Conservation (phyloP, 2,797 vertebrate species). For the Argyrosomus regius region DNA sequence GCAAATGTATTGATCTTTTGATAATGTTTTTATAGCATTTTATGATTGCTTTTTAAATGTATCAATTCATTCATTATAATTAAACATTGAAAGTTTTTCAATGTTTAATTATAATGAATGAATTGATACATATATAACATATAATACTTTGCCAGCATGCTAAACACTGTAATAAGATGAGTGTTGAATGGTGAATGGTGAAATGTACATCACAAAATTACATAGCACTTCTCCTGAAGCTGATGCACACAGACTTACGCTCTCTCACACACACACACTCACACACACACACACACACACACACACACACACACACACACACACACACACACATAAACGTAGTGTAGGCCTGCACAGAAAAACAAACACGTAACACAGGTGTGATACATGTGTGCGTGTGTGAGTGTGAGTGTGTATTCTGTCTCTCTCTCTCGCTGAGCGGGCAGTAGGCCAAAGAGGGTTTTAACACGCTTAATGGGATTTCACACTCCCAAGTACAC, state of each 20-base stretch:
- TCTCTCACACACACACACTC: slow-evolving; percentile 4
- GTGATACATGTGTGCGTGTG: slow-evolving; percentile 20
- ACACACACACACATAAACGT: slow-evolving; percentile 5
- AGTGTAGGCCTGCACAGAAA: slow-evolving; percentile 30
- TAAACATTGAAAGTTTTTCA: background rate
- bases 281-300: slow-evolving; percentile 9
- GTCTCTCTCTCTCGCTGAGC: slow-evolving; percentile 35
- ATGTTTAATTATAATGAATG: too few relatives aligned
- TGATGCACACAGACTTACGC: slow-evolving; percentile 3
- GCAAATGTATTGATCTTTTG: background rate
- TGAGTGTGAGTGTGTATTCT: slow-evolving; percentile 7
- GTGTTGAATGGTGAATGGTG: slow-evolving; percentile 18
- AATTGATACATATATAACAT: too few relatives aligned
- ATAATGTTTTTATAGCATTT: background rate
- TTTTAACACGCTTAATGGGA: slow-evolving; percentile 80
- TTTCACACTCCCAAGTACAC: slow-evolving; percentile 76
- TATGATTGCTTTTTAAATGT: background rate
- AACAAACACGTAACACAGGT: slow-evolving; percentile 53
- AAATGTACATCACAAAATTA: slow-evolving; percentile 43
- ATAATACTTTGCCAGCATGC: background rate
- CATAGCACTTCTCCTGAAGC: slow-evolving; percentile 31
- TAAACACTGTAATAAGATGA: background rate
- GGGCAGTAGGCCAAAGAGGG: slow-evolving; percentile 74
- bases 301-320: background rate
- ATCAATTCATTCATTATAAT: background rate